Conservation (phyloP, 2,113 vertebrate species). For the Sarotherodon lohbergeri region DNA sequence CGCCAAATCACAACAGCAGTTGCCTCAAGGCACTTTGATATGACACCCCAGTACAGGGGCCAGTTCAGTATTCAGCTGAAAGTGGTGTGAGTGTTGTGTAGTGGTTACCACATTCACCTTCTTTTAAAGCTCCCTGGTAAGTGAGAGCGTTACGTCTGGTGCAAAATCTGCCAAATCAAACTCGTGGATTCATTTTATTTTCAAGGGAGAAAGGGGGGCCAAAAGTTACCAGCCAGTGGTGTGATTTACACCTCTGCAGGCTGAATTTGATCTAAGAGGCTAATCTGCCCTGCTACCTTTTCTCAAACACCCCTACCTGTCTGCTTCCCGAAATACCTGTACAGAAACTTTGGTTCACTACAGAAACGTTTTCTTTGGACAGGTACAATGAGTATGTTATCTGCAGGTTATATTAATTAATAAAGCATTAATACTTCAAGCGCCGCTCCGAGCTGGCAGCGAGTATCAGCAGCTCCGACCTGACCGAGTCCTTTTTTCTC, state of each 20-base stretch:
- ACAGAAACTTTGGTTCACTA: not conserved
- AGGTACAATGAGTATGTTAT: not conserved
- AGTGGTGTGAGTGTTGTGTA: not conserved
- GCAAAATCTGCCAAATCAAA: not conserved
- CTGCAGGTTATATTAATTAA: not conserved
- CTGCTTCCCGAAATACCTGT: not conserved
- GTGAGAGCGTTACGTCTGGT: not conserved
- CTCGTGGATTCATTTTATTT: fast-evolving
- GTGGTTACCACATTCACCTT: not conserved
- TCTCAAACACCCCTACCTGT: not conserved
- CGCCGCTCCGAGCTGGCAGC: too few relatives aligned
- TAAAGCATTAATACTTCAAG: too few relatives aligned
- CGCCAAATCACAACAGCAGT: not conserved
- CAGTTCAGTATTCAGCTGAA: not conserved
- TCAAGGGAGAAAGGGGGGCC: not conserved
- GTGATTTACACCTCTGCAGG: not conserved
- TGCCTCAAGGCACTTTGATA: not conserved
- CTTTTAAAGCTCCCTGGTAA: not conserved
- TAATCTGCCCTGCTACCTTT: not conserved
- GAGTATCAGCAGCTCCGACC: too few relatives aligned
- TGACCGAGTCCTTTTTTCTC: too few relatives aligned
- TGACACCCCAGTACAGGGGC: not conserved
- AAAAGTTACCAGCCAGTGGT: not conserved
- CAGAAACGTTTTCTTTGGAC: fast-evolving
- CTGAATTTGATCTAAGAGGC: not conserved